Conservation (phyloP, 2,113 vertebrate genomes). For the Periophthalmodon schlosseri region DNA sequence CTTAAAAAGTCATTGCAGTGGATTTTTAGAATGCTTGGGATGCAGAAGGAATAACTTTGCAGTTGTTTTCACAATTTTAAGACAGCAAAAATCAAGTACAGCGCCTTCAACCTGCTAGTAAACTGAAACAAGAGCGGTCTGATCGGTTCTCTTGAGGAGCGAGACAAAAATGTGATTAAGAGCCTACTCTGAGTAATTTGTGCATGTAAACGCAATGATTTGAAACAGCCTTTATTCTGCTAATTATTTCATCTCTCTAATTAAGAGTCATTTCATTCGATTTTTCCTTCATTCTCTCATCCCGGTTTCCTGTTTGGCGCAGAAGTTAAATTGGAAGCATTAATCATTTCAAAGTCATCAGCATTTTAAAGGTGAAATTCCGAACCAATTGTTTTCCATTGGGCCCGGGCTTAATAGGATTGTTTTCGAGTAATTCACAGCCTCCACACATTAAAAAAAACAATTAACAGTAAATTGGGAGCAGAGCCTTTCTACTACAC, state of each 20-base stretch:
- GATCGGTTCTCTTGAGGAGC: neutral
- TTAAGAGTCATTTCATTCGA: slow-evolving; percentile 58
- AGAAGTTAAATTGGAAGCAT: slow-evolving; percentile 63
- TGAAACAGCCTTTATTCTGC: slow-evolving; percentile 48
- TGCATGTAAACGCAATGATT: slow-evolving; percentile 11
- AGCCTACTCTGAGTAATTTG: neutral
- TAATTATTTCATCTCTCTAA: slow-evolving; percentile 74
- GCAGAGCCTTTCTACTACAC: slow-evolving; percentile 34
- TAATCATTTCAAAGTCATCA: slow-evolving; percentile 72
- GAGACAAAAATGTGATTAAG: neutral
- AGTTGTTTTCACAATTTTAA: too few species aligned
- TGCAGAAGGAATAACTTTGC: too few species aligned
- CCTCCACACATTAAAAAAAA: slow-evolving; percentile 53
- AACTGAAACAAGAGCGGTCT: neutral
- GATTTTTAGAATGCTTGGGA: too few species aligned
- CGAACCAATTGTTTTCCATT: slow-evolving; percentile 69
- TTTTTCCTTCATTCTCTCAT: slow-evolving; percentile 38
- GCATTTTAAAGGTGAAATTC: slow-evolving; percentile 69
- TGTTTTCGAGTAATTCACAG: slow-evolving; percentile 56
- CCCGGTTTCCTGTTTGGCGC: slow-evolving; percentile 48
- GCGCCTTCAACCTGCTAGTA: too few species aligned
- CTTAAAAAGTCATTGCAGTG: too few species aligned
- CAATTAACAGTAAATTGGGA: slow-evolving; percentile 60
- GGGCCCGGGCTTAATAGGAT: slow-evolving; percentile 40
- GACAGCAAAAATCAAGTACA: too few species aligned